These are phyloP conservation scores for Microplitis deprimator DNA, from an alignment of 2,888 invertebrate genomes.

Conservation along the genomic window DNA sequence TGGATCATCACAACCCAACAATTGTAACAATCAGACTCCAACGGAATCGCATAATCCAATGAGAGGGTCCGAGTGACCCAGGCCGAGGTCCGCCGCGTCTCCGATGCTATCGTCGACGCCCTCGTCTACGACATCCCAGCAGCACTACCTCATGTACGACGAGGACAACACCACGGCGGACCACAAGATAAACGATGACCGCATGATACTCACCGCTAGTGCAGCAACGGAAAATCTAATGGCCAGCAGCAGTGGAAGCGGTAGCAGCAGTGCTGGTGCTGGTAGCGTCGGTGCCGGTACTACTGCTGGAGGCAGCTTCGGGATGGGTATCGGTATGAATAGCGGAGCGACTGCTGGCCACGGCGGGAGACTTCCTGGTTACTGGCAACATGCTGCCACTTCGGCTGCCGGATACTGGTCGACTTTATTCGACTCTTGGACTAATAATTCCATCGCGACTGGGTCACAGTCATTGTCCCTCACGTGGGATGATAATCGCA, in stretches of 20 bases:
- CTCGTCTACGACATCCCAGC: slow-evolving; percentile 67
- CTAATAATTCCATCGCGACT: slow-evolving; percentile 63
- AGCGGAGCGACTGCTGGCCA: slow-evolving; percentile 46
- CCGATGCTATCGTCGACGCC: slow-evolving; percentile 68
- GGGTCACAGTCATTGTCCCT: slow-evolving; percentile 63
- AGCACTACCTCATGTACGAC: slow-evolving; percentile 67
- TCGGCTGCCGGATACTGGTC: slow-evolving; percentile 67
- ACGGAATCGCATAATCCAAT: slow-evolving; percentile 52
- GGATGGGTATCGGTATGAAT: slow-evolving; percentile 57
- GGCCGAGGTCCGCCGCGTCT: slow-evolving; percentile 69
- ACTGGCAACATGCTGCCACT: slow-evolving; percentile 67
- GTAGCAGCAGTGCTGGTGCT: slow-evolving; percentile 38
- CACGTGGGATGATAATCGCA: slow-evolving; percentile 62
- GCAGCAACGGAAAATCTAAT: slow-evolving; percentile 29
- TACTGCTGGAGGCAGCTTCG: slow-evolving; percentile 52
- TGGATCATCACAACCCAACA: slow-evolving; percentile 30
- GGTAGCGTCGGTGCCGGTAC: slow-evolving; percentile 34
- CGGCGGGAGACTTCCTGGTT: slow-evolving; percentile 64
- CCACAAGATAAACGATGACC: slow-evolving; percentile 58
- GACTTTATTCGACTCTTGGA: slow-evolving; percentile 68
- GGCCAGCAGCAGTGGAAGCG: slow-evolving; percentile 47
- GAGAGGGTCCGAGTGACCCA: slow-evolving; percentile 66
- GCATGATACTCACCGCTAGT: slow-evolving; percentile 44
- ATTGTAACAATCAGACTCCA: slow-evolving; percentile 43
- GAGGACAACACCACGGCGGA: slow-evolving; percentile 67